Evolutionary conservation across 2,113 vertebrate species (phyloP), one percentile per base, ranked within the genome.

Genomic region (Elanoides forficatus): DNA sequence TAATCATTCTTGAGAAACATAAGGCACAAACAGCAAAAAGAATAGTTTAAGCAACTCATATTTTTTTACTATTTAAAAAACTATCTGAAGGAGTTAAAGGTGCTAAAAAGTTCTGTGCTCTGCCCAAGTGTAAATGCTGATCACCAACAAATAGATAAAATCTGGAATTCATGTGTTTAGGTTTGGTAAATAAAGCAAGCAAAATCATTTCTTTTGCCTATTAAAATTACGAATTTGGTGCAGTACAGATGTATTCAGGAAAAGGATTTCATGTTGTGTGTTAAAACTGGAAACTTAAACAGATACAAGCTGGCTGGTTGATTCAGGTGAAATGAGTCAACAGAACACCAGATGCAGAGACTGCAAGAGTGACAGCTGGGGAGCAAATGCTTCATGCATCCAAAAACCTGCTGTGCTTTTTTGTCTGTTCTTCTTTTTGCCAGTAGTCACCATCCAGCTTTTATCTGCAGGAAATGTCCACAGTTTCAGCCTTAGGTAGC

Each of bases 291-390:
- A 84, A 81, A 56, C 58, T 86, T 81, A 75, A 94, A 95, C 91
- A 96, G 90, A 95, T 81, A 76, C 11, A 94, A 96, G 65, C 84
- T 91, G 84, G 84, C 84, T 95, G 47, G 36, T 83, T 96, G 96
- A 93, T 96, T 95, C 96, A 97, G 97, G 97, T 98, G 94, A 97
- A 97, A 95, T 78, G 89, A 97, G 88, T 97, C 97, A 97, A 97
- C 86, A 91, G 81, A 42, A 56, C 2, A 16, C 88, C 98, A 98
- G 97, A 97, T 97, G 97, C 96, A 93, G 89, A 95, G 90, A 92
- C 82, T 96, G 97, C 45, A 80, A 85, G 88, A 59, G 71, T 96
- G 97, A 98, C 97, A 97, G 86, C 70, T 95, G 92, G 93, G 97
- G 80, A 97, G 94, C 96, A 98, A 93, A 96, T 76, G 48, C 81